Evolutionary conservation across 2,888 invertebrate species (phyloP).

Genomic region (Belgica antarctica): DNA sequence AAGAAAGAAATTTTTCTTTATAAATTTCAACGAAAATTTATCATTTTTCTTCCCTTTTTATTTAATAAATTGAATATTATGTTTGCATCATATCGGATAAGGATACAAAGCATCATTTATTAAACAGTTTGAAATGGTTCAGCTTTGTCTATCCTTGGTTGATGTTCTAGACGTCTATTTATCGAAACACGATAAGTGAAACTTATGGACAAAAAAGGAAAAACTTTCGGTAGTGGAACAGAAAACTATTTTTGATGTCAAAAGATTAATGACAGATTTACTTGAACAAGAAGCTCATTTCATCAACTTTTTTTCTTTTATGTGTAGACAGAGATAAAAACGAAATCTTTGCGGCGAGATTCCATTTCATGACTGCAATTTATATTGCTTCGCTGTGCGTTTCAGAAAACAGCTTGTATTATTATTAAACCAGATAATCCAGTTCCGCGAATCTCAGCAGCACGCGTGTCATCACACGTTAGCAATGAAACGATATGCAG

Average conservation of each 20-base stretch:
- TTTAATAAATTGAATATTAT: conserved; percentile 17
- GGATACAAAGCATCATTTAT: conserved; percentile 21
- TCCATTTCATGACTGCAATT: too few relatives aligned
- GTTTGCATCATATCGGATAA: background rate
- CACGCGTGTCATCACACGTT: too few relatives aligned
- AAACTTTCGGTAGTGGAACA: background rate
- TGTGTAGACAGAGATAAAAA: background rate
- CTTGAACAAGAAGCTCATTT: background rate
- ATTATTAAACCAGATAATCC: too few relatives aligned
- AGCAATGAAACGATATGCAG: too few relatives aligned
- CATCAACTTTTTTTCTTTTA: conserved; percentile 2
- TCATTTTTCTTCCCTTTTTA: background rate
- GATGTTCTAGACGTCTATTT: background rate
- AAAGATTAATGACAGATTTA: conserved; percentile 27
- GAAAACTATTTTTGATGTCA: conserved; percentile 28
- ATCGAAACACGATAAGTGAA: background rate
- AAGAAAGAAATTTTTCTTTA: background rate
- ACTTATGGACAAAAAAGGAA: background rate
- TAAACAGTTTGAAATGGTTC: conserved; percentile 10
- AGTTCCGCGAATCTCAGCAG: too few relatives aligned
- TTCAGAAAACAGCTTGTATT: too few relatives aligned
- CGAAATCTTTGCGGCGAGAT: too few relatives aligned
- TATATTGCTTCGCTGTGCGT: too few relatives aligned
- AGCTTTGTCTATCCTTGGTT: background rate
- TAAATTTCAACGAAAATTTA: background rate